These are phyloP conservation scores for Drosophila fuyamai DNA, from an alignment of 1,140 invertebrate genomes.

Conservation along the genomic window DNA sequence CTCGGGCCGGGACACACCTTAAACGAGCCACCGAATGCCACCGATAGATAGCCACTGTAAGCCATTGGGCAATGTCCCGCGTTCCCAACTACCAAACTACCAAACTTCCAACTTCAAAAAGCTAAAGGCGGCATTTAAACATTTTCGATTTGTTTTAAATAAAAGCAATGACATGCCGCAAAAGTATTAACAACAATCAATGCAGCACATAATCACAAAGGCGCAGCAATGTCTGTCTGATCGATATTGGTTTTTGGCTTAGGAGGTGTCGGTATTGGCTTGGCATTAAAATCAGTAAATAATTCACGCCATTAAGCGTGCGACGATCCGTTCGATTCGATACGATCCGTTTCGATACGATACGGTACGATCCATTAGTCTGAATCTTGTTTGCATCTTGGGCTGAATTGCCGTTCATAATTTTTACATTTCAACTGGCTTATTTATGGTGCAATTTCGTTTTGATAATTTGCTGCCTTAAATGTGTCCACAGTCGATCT, in stretches of 20 bases:
- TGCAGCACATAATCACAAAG: slow-evolving; percentile 70
- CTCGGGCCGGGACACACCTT: slow-evolving; percentile 71
- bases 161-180: slow-evolving; percentile 70
- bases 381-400: slow-evolving; percentile 45
- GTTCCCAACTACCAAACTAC: slow-evolving; percentile 14
- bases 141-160: slow-evolving; percentile 81
- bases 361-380: slow-evolving; percentile 47
- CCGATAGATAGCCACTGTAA: slow-evolving; percentile 76
- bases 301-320: slow-evolving; percentile 77
- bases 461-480: slow-evolving; percentile 65
- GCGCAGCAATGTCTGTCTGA: slow-evolving; percentile 35
- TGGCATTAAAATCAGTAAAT: slow-evolving; percentile 82
- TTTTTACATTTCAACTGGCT: slow-evolving; percentile 56
- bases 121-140: slow-evolving; percentile 75
- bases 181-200: slow-evolving; percentile 57
- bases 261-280: slow-evolving; percentile 54
- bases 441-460: slow-evolving; percentile 73
- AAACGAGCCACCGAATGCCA: slow-evolving; percentile 66
- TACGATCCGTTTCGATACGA: neutral
- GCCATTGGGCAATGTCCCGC: slow-evolving; percentile 42
- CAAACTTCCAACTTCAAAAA: slow-evolving; percentile 47
- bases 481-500: slow-evolving; percentile 63
- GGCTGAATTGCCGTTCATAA: slow-evolving; percentile 55
- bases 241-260: slow-evolving; percentile 53
- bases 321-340: slow-evolving; percentile 59